Evolutionary conservation across 53 echinoderm and acorn worm genomes (phyloP).

Genomic region (Astropecten irregularis): DNA sequence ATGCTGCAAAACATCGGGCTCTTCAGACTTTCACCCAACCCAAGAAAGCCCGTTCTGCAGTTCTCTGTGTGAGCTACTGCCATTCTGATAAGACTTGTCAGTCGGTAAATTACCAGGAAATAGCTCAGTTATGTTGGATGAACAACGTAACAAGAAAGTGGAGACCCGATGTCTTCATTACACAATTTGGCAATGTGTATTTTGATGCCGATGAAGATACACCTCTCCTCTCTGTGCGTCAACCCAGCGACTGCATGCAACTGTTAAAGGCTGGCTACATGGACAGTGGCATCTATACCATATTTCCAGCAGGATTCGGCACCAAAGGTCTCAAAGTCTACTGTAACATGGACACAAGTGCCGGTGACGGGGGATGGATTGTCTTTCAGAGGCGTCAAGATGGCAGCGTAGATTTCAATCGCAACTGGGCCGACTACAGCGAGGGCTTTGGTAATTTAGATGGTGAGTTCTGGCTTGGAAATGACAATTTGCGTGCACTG

Average conservation of each 20-base stretch:
- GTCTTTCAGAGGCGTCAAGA: too few species aligned
- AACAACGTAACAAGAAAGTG: background rate
- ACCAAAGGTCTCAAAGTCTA: background rate
- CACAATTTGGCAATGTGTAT: slow-evolving; percentile 16
- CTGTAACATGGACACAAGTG: too few species aligned
- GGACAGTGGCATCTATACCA: slow-evolving; percentile 14
- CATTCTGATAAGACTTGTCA: slow-evolving; percentile 7
- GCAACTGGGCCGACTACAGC: slow-evolving; percentile 13
- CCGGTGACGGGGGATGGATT: too few species aligned
- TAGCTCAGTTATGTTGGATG: background rate
- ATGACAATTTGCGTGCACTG: slow-evolving; percentile 14
- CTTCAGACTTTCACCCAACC: too few species aligned
- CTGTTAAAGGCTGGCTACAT: background rate
- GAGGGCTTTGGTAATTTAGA: too few species aligned
- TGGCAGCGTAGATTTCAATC: too few species aligned
- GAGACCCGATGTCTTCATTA: background rate
- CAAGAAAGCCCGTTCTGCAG: background rate
- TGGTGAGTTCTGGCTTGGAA: too few species aligned
- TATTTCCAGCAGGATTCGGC: slow-evolving; percentile 17
- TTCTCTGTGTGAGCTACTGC: slow-evolving; percentile 19
- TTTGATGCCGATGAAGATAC: too few species aligned
- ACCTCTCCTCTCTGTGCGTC: too few species aligned
- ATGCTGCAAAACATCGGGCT: too few species aligned
- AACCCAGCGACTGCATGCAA: too few species aligned
- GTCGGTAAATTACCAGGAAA: slow-evolving; percentile 4